A percentile compares a stretch with the other conserved stretches of the same genome.
phyloP scores from a whole-genome alignment of 1,140 invertebrate species.

The Danaus plexippus region DNA sequence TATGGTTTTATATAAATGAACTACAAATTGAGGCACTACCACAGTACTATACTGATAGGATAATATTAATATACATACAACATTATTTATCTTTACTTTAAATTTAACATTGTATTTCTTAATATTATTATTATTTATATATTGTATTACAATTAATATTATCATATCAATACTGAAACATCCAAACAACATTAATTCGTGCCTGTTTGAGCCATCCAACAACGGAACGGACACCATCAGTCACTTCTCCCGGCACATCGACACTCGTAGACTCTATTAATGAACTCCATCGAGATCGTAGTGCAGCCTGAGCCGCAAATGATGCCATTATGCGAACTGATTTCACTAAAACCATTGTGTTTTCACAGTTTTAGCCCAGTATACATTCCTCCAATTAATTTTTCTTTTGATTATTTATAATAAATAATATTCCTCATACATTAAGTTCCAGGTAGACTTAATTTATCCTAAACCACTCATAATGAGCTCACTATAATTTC shows the following conservation, averaged over 20 bases:
- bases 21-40: too few relatives aligned
- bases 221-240: conserved; percentile 77
- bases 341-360: conserved; percentile 49
- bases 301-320: conserved; percentile 76
- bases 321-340: conserved; percentile 72
- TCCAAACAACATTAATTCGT: conserved; percentile 21
- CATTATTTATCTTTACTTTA: too few relatives aligned
- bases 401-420: conserved; percentile 75
- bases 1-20: too few relatives aligned
- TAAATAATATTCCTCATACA: conserved; percentile 76
- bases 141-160: too few relatives aligned
- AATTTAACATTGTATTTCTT: too few relatives aligned
- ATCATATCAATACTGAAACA: too few relatives aligned
- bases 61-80: too few relatives aligned
- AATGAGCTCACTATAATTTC: conserved; percentile 71
- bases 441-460: conserved; percentile 77
- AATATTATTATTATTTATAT: too few relatives aligned
- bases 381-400: too few relatives aligned
- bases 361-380: background rate
- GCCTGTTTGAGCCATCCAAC: conserved; percentile 86
- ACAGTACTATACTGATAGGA: too few relatives aligned
- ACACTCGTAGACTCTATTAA: conserved; percentile 77
- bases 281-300: conserved; percentile 77
- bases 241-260: conserved; percentile 77
- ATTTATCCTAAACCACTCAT: conserved; percentile 76